Evolutionary conservation across 2,797 vertebrate species (phyloP).

Genomic region (Argya squamiceps): DNA sequence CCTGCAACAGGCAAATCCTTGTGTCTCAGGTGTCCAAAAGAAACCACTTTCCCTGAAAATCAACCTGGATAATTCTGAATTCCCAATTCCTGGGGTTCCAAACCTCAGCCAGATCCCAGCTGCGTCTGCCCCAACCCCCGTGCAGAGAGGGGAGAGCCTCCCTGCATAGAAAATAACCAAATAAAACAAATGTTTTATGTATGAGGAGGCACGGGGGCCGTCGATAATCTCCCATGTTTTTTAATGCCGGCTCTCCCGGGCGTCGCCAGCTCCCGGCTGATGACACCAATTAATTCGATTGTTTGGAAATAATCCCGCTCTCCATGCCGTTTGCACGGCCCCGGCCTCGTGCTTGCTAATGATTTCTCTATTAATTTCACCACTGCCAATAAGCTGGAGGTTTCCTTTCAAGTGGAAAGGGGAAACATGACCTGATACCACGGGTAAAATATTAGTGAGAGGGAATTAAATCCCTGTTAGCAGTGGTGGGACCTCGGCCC

Average conservation of each 20-base stretch:
- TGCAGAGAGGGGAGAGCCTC: not conserved
- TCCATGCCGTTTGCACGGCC: not conserved
- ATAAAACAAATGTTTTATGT: slow-evolving; percentile 29
- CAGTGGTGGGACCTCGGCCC: not conserved
- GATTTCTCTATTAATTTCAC: slow-evolving; percentile 46
- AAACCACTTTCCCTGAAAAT: not conserved
- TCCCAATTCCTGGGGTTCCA: accelerated
- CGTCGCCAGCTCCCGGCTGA: not conserved
- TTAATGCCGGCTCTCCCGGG: not conserved
- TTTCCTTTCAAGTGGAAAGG: slow-evolving; percentile 50
- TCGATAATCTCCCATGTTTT: slow-evolving; percentile 19
- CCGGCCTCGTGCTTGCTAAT: not conserved
- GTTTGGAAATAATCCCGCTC: not conserved
- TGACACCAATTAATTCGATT: slow-evolving; percentile 17
- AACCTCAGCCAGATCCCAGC: not conserved
- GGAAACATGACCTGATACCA: slow-evolving; percentile 15
- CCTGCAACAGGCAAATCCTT: not conserved
- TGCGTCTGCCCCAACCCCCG: accelerated
- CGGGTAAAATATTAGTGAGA: slow-evolving; percentile 9
- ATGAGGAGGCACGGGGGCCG: not conserved
- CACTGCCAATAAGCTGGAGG: not conserved
- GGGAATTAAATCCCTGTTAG: slow-evolving; percentile 37
- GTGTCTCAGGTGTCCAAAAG: not conserved
- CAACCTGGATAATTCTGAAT: not conserved
- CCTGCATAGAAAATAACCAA: not conserved